Conservation (phyloP, 2,888 invertebrate genomes). For the Epicampocera succincta region DNA sequence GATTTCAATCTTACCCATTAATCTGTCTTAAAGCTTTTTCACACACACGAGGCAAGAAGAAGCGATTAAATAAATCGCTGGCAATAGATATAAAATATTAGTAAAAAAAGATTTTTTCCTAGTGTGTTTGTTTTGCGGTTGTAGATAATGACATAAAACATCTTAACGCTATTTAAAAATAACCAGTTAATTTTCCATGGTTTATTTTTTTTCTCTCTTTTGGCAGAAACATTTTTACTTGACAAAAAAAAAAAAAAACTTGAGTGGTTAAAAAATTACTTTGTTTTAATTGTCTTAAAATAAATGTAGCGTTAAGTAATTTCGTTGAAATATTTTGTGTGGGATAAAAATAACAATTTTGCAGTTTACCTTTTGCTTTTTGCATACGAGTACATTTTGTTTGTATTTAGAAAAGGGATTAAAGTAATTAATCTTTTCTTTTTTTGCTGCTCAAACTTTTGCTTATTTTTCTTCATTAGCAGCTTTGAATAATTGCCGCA, state of each 20-base stretch:
- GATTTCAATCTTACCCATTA: slow-evolving; percentile 21
- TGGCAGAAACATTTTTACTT: background rate
- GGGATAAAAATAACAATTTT: slow-evolving; percentile 35
- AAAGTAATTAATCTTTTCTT: slow-evolving; percentile 57
- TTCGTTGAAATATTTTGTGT: slow-evolving; percentile 53
- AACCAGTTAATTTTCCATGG: slow-evolving; percentile 33
- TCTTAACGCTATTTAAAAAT: slow-evolving; percentile 31
- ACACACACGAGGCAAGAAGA: slow-evolving; percentile 16
- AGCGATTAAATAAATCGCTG: slow-evolving; percentile 34
- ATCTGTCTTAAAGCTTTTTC: slow-evolving; percentile 43
- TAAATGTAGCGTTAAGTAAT: slow-evolving; percentile 66
- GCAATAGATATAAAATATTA: slow-evolving; percentile 34
- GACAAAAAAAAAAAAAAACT: slow-evolving; percentile 11
- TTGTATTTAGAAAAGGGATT: slow-evolving; percentile 49
- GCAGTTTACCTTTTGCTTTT: slow-evolving; percentile 11
- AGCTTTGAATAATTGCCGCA: slow-evolving; percentile 57
- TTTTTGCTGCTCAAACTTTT: background rate
- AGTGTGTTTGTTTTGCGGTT: background rate
- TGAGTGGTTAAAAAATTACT: background rate
- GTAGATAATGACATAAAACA: slow-evolving; percentile 13
- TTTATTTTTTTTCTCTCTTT: too few species aligned
- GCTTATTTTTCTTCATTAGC: background rate
- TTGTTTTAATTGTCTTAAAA: slow-evolving; percentile 59
- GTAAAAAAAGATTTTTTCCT: slow-evolving; percentile 19
- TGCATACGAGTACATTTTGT: slow-evolving; percentile 23